phyloP scores from a whole-genome alignment of 2,113 vertebrate genomes.

The Elachura formosa region DNA sequence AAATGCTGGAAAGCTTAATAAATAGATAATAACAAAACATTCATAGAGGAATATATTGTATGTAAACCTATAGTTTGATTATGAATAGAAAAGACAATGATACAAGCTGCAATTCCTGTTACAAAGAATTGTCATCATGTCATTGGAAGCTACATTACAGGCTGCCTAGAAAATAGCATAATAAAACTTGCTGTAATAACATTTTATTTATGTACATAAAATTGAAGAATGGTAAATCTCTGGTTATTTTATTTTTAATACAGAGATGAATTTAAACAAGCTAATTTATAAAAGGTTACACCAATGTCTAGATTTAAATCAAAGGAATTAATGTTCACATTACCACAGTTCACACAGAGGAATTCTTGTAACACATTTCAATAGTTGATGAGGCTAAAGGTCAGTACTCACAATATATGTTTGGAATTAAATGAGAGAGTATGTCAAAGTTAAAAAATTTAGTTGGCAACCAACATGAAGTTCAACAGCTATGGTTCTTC shows the following conservation, averaged over 20 bases:
- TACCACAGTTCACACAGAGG: neutral
- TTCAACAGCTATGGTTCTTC: neutral
- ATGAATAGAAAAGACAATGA: neutral
- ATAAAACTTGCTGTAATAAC: conserved; percentile 1
- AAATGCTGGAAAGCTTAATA: neutral
- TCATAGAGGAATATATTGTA: neutral
- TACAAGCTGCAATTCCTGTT: neutral
- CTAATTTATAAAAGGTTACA: conserved; percentile 40
- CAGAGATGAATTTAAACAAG: conserved; percentile 45
- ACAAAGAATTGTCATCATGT: neutral
- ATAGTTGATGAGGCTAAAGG: conserved; percentile 25
- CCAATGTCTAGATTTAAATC: conserved; percentile 28
- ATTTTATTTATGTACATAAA: conserved; percentile 51
- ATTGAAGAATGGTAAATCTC: neutral
- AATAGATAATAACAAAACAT: neutral
- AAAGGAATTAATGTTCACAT: neutral
- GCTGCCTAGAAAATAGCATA: neutral
- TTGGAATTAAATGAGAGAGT: neutral
- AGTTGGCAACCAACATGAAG: neutral
- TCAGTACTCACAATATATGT: neutral
- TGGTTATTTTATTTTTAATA: conserved; percentile 20
- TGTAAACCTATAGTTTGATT: neutral
- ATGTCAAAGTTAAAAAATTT: neutral
- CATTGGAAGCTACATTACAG: neutral
- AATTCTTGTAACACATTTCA: neutral